These are phyloP conservation scores for Willowsia nigromaculata DNA, from an alignment of 2,888 invertebrate genomes.

Conservation along the genomic window DNA sequence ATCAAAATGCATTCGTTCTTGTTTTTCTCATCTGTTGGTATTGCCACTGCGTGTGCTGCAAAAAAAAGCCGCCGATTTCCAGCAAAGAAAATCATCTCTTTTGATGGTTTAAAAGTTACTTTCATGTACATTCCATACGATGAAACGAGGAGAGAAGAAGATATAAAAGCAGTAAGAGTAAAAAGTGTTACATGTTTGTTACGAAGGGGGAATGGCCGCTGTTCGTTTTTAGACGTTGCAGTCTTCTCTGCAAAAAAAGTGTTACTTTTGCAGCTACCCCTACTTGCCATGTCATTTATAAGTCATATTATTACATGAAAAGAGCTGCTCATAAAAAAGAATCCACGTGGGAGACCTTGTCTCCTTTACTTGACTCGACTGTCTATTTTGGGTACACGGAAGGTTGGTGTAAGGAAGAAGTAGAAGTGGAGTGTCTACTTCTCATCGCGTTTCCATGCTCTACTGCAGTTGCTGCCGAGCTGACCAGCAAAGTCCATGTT, in stretches of 20 bases:
- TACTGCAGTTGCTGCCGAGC: constrained; percentile 14
- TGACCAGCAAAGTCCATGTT: constrained; percentile 35
- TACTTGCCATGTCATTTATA: constrained; percentile 59
- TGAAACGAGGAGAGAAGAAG: background rate
- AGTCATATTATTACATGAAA: constrained; percentile 62
- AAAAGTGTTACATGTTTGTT: background rate
- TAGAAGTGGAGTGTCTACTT: background rate
- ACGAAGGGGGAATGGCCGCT: background rate
- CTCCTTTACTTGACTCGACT: constrained; percentile 35
- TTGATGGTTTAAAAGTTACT: background rate
- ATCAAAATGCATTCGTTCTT: background rate
- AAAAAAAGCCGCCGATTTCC: background rate
- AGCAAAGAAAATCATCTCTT: background rate
- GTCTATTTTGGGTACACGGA: constrained; percentile 5
- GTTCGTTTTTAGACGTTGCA: background rate
- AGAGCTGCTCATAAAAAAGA: constrained; percentile 53
- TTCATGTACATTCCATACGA: background rate
- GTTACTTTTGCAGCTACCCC: constrained; percentile 38
- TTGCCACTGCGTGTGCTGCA: background rate
- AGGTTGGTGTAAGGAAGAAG: background rate
- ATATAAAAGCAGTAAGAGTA: background rate
- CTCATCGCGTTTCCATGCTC: constrained; percentile 19
- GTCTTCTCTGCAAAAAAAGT: background rate
- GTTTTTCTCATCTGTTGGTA: background rate
- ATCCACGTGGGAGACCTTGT: constrained; percentile 66